A percentile compares a stretch with the other conserved stretches of the same genome.
phyloP scores from a whole-genome alignment of 2,888 invertebrate species.

The Drosophila niveifrons region DNA sequence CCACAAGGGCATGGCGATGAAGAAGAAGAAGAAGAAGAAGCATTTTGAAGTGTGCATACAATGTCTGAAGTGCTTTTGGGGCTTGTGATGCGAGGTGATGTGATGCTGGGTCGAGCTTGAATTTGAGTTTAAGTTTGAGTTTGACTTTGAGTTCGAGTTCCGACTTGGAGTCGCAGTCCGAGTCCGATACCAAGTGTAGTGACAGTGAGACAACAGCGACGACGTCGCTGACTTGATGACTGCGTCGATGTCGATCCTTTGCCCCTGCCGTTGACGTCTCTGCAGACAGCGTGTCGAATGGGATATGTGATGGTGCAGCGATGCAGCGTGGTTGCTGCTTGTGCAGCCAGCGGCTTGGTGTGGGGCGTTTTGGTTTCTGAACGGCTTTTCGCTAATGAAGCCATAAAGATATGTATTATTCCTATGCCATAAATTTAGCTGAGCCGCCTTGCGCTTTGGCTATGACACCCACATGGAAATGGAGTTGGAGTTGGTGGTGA shows the following conservation, averaged over 20 bases:
- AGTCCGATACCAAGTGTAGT: constrained; percentile 37
- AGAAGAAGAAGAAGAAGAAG: constrained; percentile 52
- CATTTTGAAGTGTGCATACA: constrained; percentile 71
- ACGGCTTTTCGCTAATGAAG: constrained; percentile 83
- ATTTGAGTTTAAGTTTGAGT: neutral
- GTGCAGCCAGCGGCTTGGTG: constrained; percentile 20
- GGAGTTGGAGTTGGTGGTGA: neutral
- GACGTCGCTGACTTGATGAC: constrained; percentile 55
- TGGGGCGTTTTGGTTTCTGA: constrained; percentile 58
- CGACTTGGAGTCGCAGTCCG: constrained; percentile 9
- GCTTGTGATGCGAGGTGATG: constrained; percentile 52
- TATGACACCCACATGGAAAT: constrained; percentile 68
- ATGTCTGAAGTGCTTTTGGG: constrained; percentile 70
- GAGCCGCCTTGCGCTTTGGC: constrained; percentile 51
- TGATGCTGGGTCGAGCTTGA: constrained; percentile 26
- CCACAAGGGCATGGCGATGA: constrained; percentile 54
- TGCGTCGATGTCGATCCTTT: constrained; percentile 72
- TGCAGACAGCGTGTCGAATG: constrained; percentile 81
- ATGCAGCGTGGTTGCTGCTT: constrained; percentile 15
- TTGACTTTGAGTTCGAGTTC: constrained; percentile 6
- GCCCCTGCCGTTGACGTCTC: constrained; percentile 22
- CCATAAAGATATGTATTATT: constrained; percentile 84
- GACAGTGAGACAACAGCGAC: constrained; percentile 47
- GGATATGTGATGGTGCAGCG: constrained; percentile 29
- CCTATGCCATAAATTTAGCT: constrained; percentile 73